Base-by-base conservation (phyloP, 2,113 vertebrate species). In the Aphyosemion australe region DNA sequence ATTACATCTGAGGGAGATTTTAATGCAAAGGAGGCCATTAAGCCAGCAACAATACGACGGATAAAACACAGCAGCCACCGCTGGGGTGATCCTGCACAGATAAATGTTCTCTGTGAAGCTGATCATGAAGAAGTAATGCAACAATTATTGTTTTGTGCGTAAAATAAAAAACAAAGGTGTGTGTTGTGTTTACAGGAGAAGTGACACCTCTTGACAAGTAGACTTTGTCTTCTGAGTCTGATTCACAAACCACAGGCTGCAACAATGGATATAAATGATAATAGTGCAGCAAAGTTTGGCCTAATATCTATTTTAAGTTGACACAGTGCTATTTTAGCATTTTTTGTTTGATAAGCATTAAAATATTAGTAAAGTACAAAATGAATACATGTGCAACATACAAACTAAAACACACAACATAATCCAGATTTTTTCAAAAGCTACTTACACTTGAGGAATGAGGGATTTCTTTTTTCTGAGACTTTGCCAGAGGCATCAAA, bases 1-100 rank as follows among this genome's bases (percentile, higher is more conserved):
- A 76, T 80, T 76, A 67, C 62, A 79, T 76, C 58, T 58, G 63
- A 65, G 54, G 1, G 1, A 39, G 14, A 58, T 42, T 66, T 70
- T 49, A 52, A 75, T 53, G 55, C 69, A 79, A 70, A 61, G 26
- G 26, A 45, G n/a, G 26, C 74, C 15, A 26, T 54, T 61, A 50
- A 58, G 64, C 59, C 32, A 15, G 58, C 32, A 65, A 53, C 1
- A 5, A n/a, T 0, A 19, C 14, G 5, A 56, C 31, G 9, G 39
- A 69, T 16, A 19, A 47, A 47, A 65, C 20, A 61, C 55, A 12
- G 15, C 34, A 48, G 10, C 6, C 6, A 21, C 15, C 34, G 54
- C 20, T 15, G 21, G 16, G 16, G 7, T 19, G 31, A 56, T 4
- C 48, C 9, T 48, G 39, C 12, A n/a, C 2, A 42, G 21, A 37